Conservation (phyloP, 2,888 invertebrate species). For the Branchinecta sandiegonensis region DNA sequence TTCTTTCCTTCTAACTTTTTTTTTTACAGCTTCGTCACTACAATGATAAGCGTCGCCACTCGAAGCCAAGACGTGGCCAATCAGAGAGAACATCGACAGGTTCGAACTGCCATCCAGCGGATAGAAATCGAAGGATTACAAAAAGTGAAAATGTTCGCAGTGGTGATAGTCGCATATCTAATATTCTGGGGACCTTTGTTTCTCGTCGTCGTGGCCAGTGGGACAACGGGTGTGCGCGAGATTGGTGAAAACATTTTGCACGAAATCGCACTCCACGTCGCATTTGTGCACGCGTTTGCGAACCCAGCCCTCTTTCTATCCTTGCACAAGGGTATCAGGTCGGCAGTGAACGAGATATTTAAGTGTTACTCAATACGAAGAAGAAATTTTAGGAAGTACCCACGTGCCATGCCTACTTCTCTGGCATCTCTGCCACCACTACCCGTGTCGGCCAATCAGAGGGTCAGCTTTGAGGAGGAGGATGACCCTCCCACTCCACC, state of each 20-base stretch:
- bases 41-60: conserved; percentile 53
- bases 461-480: neutral
- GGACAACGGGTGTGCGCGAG: conserved; percentile 35
- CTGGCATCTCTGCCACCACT: conserved; percentile 8
- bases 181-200: conserved; percentile 83
- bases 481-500: conserved; percentile 16
- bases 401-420: conserved; percentile 7
- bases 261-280: conserved; percentile 72
- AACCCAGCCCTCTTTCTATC: conserved; percentile 65
- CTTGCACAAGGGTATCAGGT: conserved; percentile 56
- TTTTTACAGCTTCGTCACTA: conserved; percentile 47
- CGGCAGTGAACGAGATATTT: conserved; percentile 46
- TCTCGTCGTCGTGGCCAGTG: conserved; percentile 41
- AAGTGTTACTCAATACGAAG: neutral
- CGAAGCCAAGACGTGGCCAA: conserved; percentile 44
- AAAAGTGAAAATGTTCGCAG: conserved; percentile 68
- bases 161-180: conserved; percentile 67
- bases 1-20: conserved; percentile 1
- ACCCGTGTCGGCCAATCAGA: neutral
- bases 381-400: conserved; percentile 1
- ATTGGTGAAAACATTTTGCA: conserved; percentile 56
- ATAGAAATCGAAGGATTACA: conserved; percentile 67
- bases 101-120: conserved; percentile 58
- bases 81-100: conserved; percentile 44
- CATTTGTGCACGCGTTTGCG: conserved; percentile 70